Evolutionary conservation across 2,113 vertebrate genomes (phyloP).

Genomic region (Epinephelus moara): DNA sequence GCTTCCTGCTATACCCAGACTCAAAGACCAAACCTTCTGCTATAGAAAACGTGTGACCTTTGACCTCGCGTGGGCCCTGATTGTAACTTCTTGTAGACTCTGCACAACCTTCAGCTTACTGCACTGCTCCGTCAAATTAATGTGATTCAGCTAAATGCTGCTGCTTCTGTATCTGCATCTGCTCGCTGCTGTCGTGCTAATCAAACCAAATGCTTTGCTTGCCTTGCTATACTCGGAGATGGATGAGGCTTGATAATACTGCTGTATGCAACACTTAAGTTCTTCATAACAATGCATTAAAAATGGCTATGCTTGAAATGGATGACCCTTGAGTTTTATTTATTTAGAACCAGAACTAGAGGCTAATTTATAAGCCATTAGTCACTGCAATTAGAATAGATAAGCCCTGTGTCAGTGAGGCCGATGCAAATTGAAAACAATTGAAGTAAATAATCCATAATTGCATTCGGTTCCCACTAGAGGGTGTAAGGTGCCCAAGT

Average conservation of each 20-base stretch:
- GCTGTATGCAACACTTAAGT: slow-evolving; percentile 43
- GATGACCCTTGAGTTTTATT: slow-evolving; percentile 46
- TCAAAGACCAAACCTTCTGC: slow-evolving; percentile 40
- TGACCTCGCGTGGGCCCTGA: slow-evolving; percentile 13
- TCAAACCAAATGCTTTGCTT: slow-evolving; percentile 56
- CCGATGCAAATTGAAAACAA: slow-evolving; percentile 21
- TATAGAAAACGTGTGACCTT: slow-evolving; percentile 50
- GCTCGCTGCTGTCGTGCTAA: slow-evolving; percentile 23
- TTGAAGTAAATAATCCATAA: slow-evolving; percentile 16
- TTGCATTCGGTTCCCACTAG: slow-evolving; percentile 65
- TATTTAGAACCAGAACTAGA: slow-evolving; percentile 23
- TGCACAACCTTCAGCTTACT: slow-evolving; percentile 38
- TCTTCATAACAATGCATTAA: slow-evolving; percentile 73
- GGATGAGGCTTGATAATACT: slow-evolving; percentile 22
- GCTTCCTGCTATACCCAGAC: slow-evolving; percentile 93
- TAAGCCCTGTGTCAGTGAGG: slow-evolving; percentile 19
- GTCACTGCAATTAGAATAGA: slow-evolving; percentile 17
- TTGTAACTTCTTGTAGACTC: slow-evolving; percentile 41
- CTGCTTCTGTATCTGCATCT: slow-evolving; percentile 31
- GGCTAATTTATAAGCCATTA: slow-evolving; percentile 40
- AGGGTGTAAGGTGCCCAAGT: slow-evolving; percentile 54
- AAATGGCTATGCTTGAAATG: slow-evolving; percentile 58
- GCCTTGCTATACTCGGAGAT: slow-evolving; percentile 37
- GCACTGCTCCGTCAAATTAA: slow-evolving; percentile 49
- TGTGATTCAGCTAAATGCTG: slow-evolving; percentile 23